These are phyloP conservation scores for Leptodirus hochenwartii DNA, from an alignment of 2,888 invertebrate species.

Conservation along the genomic window DNA sequence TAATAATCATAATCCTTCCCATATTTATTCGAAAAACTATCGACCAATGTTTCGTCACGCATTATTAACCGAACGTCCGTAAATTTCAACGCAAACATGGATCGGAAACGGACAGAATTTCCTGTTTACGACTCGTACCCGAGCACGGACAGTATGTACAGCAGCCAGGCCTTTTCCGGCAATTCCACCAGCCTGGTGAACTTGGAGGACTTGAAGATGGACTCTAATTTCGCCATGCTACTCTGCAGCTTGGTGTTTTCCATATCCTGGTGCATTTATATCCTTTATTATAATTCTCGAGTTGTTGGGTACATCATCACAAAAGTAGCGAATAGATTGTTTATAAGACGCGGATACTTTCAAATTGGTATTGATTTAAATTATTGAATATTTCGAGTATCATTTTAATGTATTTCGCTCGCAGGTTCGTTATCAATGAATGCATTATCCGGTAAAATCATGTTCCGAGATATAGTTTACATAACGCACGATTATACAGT, in stretches of 20 bases:
- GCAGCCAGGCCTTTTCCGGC: constrained; percentile 9
- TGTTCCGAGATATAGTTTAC: constrained; percentile 92
- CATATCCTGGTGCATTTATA: constrained; percentile 83
- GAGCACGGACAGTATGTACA: too few relatives aligned
- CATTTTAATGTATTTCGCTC: constrained; percentile 15
- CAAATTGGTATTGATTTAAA: constrained; percentile 48
- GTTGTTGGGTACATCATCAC: constrained; percentile 82
- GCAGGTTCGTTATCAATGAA: constrained; percentile 86
- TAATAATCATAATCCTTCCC: too few relatives aligned
- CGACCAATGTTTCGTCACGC: too few relatives aligned
- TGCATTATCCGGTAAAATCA: constrained; percentile 93
- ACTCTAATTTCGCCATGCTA: constrained; percentile 58
- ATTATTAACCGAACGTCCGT: too few relatives aligned
- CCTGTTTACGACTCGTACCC: too few relatives aligned
- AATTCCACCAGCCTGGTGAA: constrained; percentile 11
- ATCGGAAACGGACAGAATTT: too few relatives aligned
- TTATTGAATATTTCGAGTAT: constrained; percentile 5
- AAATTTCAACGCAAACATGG: too few relatives aligned
- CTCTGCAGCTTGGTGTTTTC: constrained; percentile 67
- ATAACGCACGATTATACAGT: constrained; percentile 87
- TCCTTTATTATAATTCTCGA: constrained; percentile 87
- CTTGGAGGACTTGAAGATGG: constrained; percentile 44
- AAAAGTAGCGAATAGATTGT: constrained; percentile 70
- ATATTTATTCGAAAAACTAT: too few relatives aligned
- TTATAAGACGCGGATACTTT: constrained; percentile 70